phyloP scores from a whole-genome alignment of 2,888 invertebrate species.

The Hypercompe scribonia region DNA sequence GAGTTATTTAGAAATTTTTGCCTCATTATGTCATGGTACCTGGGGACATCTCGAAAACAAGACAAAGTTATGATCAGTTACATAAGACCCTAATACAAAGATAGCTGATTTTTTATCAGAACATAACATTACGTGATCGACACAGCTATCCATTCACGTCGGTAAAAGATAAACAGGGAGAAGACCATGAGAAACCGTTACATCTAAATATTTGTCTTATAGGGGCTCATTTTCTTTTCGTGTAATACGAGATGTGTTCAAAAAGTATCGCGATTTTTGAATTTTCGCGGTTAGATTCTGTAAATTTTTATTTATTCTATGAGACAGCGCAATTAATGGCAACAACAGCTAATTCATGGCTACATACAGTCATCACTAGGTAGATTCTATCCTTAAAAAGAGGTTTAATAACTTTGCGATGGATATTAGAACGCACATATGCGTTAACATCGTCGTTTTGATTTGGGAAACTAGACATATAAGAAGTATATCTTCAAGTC shows the following conservation, averaged over 20 bases:
- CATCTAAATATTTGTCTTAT: too few species aligned
- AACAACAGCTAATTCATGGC: not conserved
- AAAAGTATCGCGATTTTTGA: too few species aligned
- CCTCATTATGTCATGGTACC: too few species aligned
- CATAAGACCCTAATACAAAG: not conserved
- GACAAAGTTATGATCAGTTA: not conserved
- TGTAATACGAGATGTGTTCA: too few species aligned
- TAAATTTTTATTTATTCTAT: not conserved
- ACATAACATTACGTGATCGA: not conserved
- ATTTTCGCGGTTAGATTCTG: too few species aligned
- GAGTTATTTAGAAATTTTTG: too few species aligned
- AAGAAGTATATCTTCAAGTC: not conserved
- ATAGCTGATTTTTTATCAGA: not conserved
- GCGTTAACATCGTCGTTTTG: not conserved
- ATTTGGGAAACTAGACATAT: not conserved
- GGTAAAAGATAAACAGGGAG: too few species aligned
- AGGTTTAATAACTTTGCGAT: not conserved
- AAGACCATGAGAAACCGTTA: too few species aligned
- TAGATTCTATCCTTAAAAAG: not conserved
- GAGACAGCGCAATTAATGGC: not conserved
- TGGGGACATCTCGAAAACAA: not conserved
- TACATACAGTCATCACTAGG: not conserved
- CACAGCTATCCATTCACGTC: too few species aligned
- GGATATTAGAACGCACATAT: not conserved
- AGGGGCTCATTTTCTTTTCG: too few species aligned